Conservation (phyloP, 1,140 invertebrate species). For the Lepeophtheirus salmonis region DNA sequence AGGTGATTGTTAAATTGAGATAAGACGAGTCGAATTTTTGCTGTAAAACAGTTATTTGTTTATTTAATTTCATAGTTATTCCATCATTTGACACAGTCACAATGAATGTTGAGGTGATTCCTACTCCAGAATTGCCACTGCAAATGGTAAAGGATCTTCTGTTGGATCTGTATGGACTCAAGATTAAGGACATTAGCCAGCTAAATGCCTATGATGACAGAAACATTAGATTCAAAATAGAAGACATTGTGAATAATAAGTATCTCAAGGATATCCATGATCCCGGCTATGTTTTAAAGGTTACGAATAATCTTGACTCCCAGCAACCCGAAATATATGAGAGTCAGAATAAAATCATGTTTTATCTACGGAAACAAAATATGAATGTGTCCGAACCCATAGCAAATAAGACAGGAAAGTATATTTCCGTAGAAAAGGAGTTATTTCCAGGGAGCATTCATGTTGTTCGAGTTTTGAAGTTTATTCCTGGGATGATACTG, state of each 20-base stretch:
- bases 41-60: too few species aligned
- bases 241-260: conserved; percentile 21
- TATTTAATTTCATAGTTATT: too few species aligned
- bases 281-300: conserved; percentile 55
- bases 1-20: too few species aligned
- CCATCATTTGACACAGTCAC: too few species aligned
- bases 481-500: conserved; percentile 46
- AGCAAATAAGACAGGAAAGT: conserved; percentile 40
- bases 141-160: too few species aligned
- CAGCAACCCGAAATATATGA: conserved; percentile 42
- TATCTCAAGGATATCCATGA: conserved; percentile 22
- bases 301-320: conserved; percentile 58
- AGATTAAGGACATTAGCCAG: conserved; percentile 39
- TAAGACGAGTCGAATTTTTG: too few species aligned
- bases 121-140: too few species aligned
- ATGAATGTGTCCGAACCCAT: conserved; percentile 45
- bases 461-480: conserved; percentile 49
- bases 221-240: conserved; percentile 40
- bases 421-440: conserved; percentile 35
- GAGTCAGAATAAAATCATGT: conserved; percentile 46
- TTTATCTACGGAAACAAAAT: conserved; percentile 40
- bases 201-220: conserved; percentile 61
- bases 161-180: conserved; percentile 50
- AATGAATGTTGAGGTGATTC: too few species aligned
- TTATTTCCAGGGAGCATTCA: conserved; percentile 28